Conservation (phyloP, 2,113 vertebrate genomes). For the Haemorhous mexicanus region DNA sequence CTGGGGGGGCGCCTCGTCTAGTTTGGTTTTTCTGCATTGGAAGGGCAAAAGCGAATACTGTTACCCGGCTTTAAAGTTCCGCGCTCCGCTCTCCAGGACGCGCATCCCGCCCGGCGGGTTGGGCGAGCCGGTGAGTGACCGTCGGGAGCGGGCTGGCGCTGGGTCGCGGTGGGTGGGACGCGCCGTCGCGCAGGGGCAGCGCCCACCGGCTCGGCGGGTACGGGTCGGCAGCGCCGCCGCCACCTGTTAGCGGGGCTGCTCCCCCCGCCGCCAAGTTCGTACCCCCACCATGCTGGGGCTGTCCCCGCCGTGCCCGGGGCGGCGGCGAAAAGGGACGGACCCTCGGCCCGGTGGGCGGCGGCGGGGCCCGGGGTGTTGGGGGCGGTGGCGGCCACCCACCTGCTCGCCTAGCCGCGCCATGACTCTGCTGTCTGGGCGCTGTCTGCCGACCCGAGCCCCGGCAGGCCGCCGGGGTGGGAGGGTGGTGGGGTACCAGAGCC, state of each 20-base stretch:
- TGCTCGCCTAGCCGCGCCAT: background rate
- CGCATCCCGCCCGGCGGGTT: background rate
- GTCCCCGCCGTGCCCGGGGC: background rate
- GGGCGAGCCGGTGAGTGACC: conserved; percentile 5
- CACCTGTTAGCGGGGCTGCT: background rate
- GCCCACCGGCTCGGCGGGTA: background rate
- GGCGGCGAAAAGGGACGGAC: background rate
- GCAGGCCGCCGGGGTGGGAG: background rate
- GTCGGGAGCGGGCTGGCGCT: background rate
- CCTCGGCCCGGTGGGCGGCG: background rate
- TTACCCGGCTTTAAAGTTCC: conserved; percentile 17
- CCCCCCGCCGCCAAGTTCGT: background rate
- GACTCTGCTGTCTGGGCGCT: conserved; percentile 40
- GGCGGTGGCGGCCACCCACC: background rate
- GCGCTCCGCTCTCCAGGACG: background rate
- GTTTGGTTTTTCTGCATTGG: background rate
- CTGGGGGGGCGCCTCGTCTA: background rate
- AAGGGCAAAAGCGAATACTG: background rate
- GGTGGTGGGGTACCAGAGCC: background rate
- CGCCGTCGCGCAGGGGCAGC: background rate
- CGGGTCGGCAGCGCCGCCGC: background rate
- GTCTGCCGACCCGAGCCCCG: background rate
- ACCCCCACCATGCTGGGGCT: background rate
- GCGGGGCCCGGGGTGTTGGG: background rate
- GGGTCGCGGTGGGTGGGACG: background rate